Evolutionary conservation across 2,113 vertebrate genomes (phyloP).

Genomic region (Phasianus colchicus): DNA sequence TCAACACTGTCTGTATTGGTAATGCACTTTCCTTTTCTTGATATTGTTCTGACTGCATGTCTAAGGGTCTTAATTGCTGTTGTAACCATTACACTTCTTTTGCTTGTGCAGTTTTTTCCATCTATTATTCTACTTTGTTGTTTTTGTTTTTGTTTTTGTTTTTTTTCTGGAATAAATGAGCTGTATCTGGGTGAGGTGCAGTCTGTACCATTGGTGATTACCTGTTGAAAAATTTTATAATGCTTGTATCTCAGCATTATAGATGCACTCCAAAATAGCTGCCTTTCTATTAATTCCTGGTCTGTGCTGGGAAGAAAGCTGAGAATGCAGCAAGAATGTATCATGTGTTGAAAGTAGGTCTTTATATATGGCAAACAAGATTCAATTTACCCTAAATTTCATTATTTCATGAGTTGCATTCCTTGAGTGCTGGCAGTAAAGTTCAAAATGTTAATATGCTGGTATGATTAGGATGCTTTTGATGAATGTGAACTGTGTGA

Average conservation of each 20-base stretch:
- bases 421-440: not conserved
- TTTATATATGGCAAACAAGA: not conserved
- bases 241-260: not conserved
- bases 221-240: not conserved
- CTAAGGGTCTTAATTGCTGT: not conserved
- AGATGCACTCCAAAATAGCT: not conserved
- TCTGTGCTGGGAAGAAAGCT: not conserved
- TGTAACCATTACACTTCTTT: not conserved
- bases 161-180: not conserved
- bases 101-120: not conserved
- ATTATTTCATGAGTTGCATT: slow-evolving; percentile 16
- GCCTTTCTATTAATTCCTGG: not conserved
- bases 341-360: not conserved
- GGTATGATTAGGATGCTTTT: slow-evolving; percentile 8
- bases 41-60: not conserved
- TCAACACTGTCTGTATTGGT: not conserved
- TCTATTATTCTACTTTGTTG: not conserved
- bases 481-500: not conserved
- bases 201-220: not conserved
- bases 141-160: not conserved
- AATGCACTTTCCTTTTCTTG: not conserved
- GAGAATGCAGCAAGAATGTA: not conserved
- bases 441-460: slow-evolving; percentile 41
- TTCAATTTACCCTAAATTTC: not conserved
- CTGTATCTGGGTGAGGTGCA: not conserved